phyloP scores from a whole-genome alignment of 2,797 vertebrate species.

The Hydrocynus forskahlii region DNA sequence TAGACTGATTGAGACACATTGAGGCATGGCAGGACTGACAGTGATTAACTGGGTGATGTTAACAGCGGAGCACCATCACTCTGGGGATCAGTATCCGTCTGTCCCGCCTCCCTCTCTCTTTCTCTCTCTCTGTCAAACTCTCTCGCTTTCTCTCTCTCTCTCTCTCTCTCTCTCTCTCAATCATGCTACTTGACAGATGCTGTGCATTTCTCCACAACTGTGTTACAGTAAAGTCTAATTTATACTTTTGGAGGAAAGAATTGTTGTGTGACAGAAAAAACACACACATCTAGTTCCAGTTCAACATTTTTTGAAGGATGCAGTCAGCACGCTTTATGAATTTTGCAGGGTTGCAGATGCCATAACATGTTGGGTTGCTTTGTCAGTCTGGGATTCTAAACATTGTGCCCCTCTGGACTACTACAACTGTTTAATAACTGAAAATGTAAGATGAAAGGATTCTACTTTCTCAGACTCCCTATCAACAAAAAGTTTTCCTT shows the following conservation, averaged over 20 bases:
- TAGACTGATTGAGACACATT: not conserved
- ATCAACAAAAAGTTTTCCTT: not conserved
- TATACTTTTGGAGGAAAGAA: not conserved
- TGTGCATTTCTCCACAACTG: not conserved
- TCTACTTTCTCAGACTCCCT: not conserved
- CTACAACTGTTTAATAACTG: not conserved
- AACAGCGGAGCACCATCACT: not conserved
- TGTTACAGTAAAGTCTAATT: constrained; percentile 2
- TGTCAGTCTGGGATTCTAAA: not conserved
- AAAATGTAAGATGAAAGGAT: not conserved
- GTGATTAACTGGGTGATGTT: not conserved
- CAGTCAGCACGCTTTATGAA: not conserved
- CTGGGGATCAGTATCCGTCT: not conserved
- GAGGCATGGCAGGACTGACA: not conserved
- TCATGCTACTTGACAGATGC: not conserved
- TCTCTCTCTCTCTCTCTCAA: too few species aligned
- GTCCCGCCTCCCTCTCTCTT: not conserved
- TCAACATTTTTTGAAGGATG: not conserved
- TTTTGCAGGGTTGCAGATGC: not conserved
- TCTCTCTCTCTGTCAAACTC: not conserved
- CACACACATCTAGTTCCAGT: not conserved
- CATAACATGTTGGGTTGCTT: not conserved
- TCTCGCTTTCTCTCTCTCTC: not conserved
- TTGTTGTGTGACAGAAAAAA: not conserved
- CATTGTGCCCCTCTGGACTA: not conserved